Conservation (phyloP, 2,797 vertebrate species). For the Crenichthys baileyi region DNA sequence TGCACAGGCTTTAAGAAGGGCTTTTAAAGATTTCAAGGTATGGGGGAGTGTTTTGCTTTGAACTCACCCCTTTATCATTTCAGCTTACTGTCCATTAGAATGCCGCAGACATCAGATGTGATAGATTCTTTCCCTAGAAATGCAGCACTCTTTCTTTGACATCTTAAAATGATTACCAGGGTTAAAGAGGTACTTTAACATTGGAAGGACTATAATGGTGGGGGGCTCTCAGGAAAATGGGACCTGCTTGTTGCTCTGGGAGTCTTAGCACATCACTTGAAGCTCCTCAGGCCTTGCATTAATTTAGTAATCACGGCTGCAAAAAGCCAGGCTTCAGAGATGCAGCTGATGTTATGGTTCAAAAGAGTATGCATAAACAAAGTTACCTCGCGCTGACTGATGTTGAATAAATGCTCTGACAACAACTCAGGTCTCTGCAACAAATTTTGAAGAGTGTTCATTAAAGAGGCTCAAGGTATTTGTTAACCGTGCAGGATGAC, state of each 20-base stretch:
- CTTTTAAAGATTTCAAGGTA: slow-evolving; percentile 71
- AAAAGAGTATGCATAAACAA: slow-evolving; percentile 61
- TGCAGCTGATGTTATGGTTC: slow-evolving; percentile 65
- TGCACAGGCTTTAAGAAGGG: slow-evolving; percentile 59
- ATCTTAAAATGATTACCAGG: slow-evolving; percentile 75
- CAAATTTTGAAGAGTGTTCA: slow-evolving; percentile 20
- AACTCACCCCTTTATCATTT: slow-evolving; percentile 67
- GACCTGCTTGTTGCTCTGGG: slow-evolving; percentile 58
- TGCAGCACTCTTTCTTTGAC: slow-evolving; percentile 54
- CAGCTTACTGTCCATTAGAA: slow-evolving; percentile 69
- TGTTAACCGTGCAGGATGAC: slow-evolving; percentile 11
- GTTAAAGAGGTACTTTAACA: slow-evolving; percentile 68
- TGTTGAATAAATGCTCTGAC: slow-evolving; percentile 39
- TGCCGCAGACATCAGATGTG: slow-evolving; percentile 61
- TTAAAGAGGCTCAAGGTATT: slow-evolving; percentile 28
- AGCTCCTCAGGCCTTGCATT: slow-evolving; percentile 63
- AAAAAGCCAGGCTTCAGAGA: slow-evolving; percentile 50
- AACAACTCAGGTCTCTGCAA: slow-evolving; percentile 36
- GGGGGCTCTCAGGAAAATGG: slow-evolving; percentile 54
- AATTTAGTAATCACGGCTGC: slow-evolving; percentile 61
- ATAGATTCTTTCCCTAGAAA: slow-evolving; percentile 61
- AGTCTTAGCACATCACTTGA: slow-evolving; percentile 59
- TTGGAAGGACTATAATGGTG: slow-evolving; percentile 23
- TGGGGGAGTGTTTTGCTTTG: slow-evolving; percentile 62
- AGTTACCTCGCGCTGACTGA: slow-evolving; percentile 60